Percentiles rank a stretch among this genome's conserved stretches.
phyloP scores from a whole-genome alignment of 2,113 vertebrate genomes.

The Oreotrochilus melanogaster region DNA sequence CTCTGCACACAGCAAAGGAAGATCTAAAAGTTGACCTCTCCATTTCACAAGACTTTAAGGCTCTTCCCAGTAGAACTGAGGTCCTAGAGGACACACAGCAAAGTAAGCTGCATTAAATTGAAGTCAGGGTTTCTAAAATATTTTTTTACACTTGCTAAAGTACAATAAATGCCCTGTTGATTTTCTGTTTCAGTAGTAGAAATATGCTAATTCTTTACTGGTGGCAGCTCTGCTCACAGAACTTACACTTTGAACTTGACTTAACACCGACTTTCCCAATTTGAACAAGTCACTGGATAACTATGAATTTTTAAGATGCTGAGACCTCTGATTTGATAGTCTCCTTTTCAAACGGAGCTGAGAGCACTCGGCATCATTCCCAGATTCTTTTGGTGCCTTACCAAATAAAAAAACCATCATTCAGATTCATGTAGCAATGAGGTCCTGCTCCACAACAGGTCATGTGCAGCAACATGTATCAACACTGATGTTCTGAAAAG shows the following conservation, averaged over 20 bases:
- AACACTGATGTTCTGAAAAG: not conserved
- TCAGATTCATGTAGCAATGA: not conserved
- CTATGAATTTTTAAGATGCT: not conserved
- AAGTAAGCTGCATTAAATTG: not conserved
- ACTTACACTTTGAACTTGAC: not conserved
- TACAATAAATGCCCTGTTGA: not conserved
- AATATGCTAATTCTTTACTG: not conserved
- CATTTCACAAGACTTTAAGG: not conserved
- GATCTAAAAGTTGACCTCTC: not conserved
- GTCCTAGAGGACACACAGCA: not conserved
- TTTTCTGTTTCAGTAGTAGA: not conserved
- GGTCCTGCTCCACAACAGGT: not conserved
- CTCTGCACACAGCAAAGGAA: not conserved
- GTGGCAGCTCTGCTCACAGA: not conserved
- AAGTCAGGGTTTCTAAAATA: not conserved
- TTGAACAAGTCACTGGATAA: not conserved
- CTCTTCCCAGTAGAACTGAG: not conserved
- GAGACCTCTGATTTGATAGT: not conserved
- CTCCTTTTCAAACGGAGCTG: not conserved
- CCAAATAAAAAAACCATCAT: not conserved
- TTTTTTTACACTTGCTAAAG: not conserved
- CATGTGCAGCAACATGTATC: not conserved
- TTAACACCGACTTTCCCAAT: not conserved
- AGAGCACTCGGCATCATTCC: not conserved
- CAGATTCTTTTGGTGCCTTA: not conserved